Conservation (phyloP, 1,140 invertebrate species). For the Leptinotarsa texana region DNA sequence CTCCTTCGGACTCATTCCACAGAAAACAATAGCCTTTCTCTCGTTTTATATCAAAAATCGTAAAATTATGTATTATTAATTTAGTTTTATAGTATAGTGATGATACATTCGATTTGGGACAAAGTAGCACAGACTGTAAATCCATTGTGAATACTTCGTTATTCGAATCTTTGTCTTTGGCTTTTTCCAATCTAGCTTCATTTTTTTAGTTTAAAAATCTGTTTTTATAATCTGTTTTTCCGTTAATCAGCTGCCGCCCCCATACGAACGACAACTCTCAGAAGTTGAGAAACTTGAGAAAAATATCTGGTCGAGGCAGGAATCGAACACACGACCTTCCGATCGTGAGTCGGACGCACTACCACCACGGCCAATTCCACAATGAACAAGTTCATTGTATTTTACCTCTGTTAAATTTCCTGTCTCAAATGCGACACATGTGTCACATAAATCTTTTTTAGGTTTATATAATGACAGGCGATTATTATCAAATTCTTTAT, state of each 20-base stretch:
- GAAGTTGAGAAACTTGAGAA: no score
- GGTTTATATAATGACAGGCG: constrained; percentile 33
- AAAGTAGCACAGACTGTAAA: constrained; percentile 34
- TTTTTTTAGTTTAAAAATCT: constrained; percentile 32
- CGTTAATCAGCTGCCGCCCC: no score
- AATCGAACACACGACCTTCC: no score
- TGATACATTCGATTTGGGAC: constrained; percentile 35
- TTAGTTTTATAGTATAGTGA: constrained; percentile 51
- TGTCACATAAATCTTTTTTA: constrained; percentile 34
- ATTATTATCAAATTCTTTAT: constrained; percentile 28
- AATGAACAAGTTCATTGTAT: constrained; percentile 27
- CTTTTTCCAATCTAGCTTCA: constrained; percentile 37
- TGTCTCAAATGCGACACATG: constrained; percentile 34
- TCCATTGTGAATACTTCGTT: constrained; percentile 28
- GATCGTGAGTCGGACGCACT: no score
- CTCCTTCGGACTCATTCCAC: constrained; percentile 10
- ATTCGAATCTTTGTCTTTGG: constrained; percentile 32
- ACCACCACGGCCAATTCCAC: no score
- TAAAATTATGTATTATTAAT: constrained; percentile 53
- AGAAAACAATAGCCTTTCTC: constrained; percentile 1
- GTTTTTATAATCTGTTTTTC: no score
- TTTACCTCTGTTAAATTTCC: constrained; percentile 28
- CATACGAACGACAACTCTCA: no score
- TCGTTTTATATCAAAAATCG: constrained; percentile 17
- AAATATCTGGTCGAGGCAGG: no score